Base-by-base conservation (phyloP, 2,888 invertebrate genomes). In the Euclidia mi region DNA sequence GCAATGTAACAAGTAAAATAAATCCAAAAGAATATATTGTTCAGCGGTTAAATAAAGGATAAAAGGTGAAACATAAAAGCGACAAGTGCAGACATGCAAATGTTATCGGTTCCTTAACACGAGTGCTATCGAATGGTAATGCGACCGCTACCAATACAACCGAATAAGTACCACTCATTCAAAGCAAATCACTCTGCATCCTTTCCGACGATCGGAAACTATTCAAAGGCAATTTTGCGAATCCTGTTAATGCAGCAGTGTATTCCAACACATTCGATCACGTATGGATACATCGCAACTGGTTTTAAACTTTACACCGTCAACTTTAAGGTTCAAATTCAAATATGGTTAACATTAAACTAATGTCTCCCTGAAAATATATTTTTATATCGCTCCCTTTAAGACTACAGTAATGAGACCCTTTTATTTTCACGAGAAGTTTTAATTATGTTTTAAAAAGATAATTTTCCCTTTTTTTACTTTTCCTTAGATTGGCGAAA, bases 361-460 rank as follows among this genome's bases (percentile, higher is more conserved):
- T 15, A 15, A 7, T 20, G 3, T 52, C 25, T 37, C 34, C 44
- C 28, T 9, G 47, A 3, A 17, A 37, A 47, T 40, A 42, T 52
- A 20, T 47, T 56, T 64, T 60, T 65, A 64, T 64, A 61, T 56
- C 34, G 32, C 31, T 53, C 37, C 46, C 46, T 52, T 56, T 47
- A 56, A 59, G 56, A 41, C 59, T 41, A 47, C 34, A 62, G 57
- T 73, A 74, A 76, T 69, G 64, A 74, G 56, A 49, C 46, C 41
- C 56, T 61, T 68, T 80, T 75, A 77, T 71, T 69, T 71, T 48
- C 15, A 40, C 51, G 57, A 56, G 62, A 79, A 78, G 69, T 76
- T 79, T 78, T 81, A 78, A 81, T 79, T 78, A 73, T 71, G 71
- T 79, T 74, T 71, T 71, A 72, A 76, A 79, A 76, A 76, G 48